Percentiles rank a stretch among this genome's conserved stretches.
phyloP scores from a whole-genome alignment of 2,888 invertebrate genomes.

The Sialis fuliginosa region DNA sequence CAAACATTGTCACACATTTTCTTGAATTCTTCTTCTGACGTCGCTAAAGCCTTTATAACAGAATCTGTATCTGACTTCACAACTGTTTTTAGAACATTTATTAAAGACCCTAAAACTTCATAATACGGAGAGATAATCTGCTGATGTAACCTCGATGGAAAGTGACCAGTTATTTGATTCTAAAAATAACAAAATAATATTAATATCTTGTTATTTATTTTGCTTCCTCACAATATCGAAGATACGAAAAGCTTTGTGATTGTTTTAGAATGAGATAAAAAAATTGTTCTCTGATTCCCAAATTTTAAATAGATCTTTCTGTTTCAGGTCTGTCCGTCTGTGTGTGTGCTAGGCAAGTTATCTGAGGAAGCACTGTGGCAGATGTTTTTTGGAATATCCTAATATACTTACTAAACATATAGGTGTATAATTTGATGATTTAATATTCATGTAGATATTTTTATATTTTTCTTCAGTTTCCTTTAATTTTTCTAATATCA shows the following conservation, averaged over 20 bases:
- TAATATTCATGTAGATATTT: slow-evolving; percentile 2
- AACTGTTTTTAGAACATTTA: slow-evolving; percentile 10
- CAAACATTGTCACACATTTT: slow-evolving; percentile 22
- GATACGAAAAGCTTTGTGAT: not conserved
- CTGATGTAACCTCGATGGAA: slow-evolving; percentile 20
- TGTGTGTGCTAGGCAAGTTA: too few species aligned
- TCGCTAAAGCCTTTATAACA: slow-evolving; percentile 17
- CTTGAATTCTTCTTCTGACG: slow-evolving; percentile 22
- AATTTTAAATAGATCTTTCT: too few species aligned
- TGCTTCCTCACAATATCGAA: not conserved
- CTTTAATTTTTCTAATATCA: not conserved
- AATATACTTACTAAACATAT: slow-evolving; percentile 9
- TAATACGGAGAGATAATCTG: slow-evolving; percentile 17
- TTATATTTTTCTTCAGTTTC: slow-evolving; percentile 1
- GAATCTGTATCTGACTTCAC: slow-evolving; percentile 7
- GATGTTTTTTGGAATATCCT: too few species aligned
- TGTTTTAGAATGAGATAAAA: too few species aligned
- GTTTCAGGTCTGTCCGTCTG: too few species aligned
- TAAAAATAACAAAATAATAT: slow-evolving; percentile 11
- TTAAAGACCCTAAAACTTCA: slow-evolving; percentile 15
- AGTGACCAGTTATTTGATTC: slow-evolving; percentile 17
- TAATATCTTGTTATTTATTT: not conserved
- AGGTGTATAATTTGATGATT: slow-evolving; percentile 8
- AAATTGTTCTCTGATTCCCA: too few species aligned
- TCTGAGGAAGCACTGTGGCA: too few species aligned